phyloP scores from a whole-genome alignment of 2,888 invertebrate species.

The Hirtodrosophila histrioides region DNA sequence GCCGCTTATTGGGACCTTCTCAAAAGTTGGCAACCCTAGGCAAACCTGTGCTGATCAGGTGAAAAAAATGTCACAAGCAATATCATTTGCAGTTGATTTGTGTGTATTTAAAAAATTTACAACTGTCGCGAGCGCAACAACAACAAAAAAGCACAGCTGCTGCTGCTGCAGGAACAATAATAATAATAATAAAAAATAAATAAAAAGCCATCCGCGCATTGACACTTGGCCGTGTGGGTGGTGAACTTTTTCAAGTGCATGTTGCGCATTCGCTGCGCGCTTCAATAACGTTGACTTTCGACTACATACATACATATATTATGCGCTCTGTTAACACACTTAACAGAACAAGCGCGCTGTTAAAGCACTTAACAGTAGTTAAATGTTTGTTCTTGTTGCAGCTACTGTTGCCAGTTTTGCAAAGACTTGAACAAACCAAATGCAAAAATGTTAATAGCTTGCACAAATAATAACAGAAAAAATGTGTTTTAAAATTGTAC shows the following conservation, averaged over 20 bases:
- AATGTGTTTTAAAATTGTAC: slow-evolving; percentile 28
- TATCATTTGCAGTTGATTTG: neutral
- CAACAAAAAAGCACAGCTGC: slow-evolving; percentile 32
- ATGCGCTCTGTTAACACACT: slow-evolving; percentile 32
- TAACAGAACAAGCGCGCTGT: slow-evolving; percentile 43
- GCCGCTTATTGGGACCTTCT: too few species aligned
- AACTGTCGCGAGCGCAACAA: slow-evolving; percentile 20
- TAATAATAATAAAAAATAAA: slow-evolving; percentile 7
- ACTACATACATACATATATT: neutral
- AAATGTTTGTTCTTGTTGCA: slow-evolving; percentile 20
- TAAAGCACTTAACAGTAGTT: slow-evolving; percentile 31
- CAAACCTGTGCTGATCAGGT: slow-evolving; percentile 12
- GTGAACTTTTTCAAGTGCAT: slow-evolving; percentile 73
- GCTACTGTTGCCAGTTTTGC: slow-evolving; percentile 11
- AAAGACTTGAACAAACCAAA: too few species aligned
- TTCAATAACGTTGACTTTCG: slow-evolving; percentile 29
- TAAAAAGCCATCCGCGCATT: slow-evolving; percentile 58
- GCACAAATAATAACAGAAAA: slow-evolving; percentile 26
- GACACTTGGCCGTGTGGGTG: slow-evolving; percentile 41
- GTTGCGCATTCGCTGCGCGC: slow-evolving; percentile 45
- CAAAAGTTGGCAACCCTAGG: too few species aligned
- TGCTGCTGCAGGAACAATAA: slow-evolving; percentile 18
- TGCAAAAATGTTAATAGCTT: slow-evolving; percentile 18
- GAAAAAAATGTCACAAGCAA: slow-evolving; percentile 24
- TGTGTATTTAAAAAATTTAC: slow-evolving; percentile 24